phyloP scores from a whole-genome alignment of 2,888 invertebrate species.

The Arenicola marina region DNA sequence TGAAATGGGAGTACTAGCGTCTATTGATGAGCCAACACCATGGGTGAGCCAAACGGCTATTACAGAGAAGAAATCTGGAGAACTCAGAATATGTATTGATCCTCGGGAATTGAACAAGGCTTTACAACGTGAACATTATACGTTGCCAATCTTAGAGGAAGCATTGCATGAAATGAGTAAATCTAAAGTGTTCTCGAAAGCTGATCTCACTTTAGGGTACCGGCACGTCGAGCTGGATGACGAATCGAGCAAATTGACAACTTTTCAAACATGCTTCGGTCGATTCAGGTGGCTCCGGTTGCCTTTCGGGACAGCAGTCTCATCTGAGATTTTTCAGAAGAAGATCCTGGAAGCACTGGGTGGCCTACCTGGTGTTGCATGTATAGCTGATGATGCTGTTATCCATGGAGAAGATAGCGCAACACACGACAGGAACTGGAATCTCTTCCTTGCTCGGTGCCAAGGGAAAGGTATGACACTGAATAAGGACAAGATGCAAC shows the following conservation, averaged over 20 bases:
- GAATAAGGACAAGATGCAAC: neutral
- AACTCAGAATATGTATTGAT: constrained; percentile 32
- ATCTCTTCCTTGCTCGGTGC: neutral
- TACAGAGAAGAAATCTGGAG: constrained; percentile 25
- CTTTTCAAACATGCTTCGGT: constrained; percentile 27
- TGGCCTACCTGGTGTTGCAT: constrained; percentile 27
- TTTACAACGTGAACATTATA: constrained; percentile 27
- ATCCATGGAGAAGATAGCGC: constrained; percentile 20
- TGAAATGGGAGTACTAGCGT: constrained; percentile 19
- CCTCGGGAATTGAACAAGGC: constrained; percentile 31
- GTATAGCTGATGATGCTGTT: constrained; percentile 29
- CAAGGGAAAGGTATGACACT: neutral
- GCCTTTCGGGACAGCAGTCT: constrained; percentile 28
- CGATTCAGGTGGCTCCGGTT: constrained; percentile 30
- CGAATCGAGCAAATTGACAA: constrained; percentile 28
- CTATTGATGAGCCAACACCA: constrained; percentile 27
- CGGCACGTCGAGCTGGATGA: constrained; percentile 30
- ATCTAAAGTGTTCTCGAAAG: constrained; percentile 28
- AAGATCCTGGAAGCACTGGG: constrained; percentile 23
- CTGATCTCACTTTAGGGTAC: constrained; percentile 28
- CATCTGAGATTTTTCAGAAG: constrained; percentile 31
- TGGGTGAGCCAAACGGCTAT: constrained; percentile 33
- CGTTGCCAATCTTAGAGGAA: constrained; percentile 33
- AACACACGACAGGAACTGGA: constrained; percentile 24
- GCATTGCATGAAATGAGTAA: constrained; percentile 24